A percentile compares a stretch with the other conserved stretches of the same genome.
These are phyloP conservation scores for Euzophera pinguis DNA, from an alignment of 2,888 invertebrate genomes.

Conservation along the genomic window DNA sequence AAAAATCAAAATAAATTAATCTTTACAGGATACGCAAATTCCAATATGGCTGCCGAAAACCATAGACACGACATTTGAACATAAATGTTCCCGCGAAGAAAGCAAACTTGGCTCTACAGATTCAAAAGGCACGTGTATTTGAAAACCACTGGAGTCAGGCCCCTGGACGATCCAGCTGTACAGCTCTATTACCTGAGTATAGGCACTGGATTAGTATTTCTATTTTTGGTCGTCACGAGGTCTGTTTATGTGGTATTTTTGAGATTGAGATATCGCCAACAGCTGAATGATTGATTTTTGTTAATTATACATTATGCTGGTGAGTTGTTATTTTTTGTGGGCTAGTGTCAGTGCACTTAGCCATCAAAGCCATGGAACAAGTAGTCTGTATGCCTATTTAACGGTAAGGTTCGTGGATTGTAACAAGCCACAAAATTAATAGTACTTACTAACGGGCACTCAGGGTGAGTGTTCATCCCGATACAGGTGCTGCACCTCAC, in stretches of 20 bases:
- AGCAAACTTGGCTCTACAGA: not conserved
- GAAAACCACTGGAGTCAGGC: not conserved
- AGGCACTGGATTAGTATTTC: not conserved
- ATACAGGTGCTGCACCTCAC: too few species aligned
- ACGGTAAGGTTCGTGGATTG: too few species aligned
- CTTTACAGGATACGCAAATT: too few species aligned
- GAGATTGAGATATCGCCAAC: not conserved
- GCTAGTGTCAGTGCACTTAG: too few species aligned
- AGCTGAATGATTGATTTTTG: not conserved
- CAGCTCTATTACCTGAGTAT: not conserved
- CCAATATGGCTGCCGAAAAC: not conserved
- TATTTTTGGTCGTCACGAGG: not conserved
- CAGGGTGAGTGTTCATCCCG: too few species aligned
- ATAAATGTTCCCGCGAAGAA: not conserved
- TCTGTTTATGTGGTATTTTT: not conserved
- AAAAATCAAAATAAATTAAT: too few species aligned
- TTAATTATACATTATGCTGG: not conserved
- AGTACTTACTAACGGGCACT: too few species aligned
- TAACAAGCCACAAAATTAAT: too few species aligned
- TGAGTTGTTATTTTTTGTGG: not conserved
- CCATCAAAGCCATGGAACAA: too few species aligned
- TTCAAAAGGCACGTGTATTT: not conserved
- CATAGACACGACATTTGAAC: not conserved
- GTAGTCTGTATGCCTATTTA: too few species aligned
- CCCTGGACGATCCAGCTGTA: not conserved